A percentile compares a stretch with the other conserved stretches of the same genome.
phyloP scores from a whole-genome alignment of 2,888 invertebrate genomes.

The Blastobasis adustella region DNA sequence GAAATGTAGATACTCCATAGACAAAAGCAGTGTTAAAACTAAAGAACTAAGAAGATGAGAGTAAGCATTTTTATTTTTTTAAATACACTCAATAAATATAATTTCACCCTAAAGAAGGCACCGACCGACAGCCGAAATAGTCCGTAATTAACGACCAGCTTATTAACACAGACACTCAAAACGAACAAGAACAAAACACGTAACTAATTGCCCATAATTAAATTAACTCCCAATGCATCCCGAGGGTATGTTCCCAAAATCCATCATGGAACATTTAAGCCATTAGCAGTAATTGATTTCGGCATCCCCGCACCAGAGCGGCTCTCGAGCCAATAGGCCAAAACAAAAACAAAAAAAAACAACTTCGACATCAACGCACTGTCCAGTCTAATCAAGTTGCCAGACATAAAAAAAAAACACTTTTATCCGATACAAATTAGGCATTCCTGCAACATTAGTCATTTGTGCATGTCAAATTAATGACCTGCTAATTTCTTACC shows the following conservation, averaged over 20 bases:
- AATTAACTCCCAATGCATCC: slow-evolving; percentile 50
- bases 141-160: background rate
- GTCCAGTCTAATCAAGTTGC: slow-evolving; percentile 32
- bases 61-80: too few species aligned
- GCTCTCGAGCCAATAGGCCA: background rate
- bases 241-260: slow-evolving; percentile 38
- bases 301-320: slow-evolving; percentile 16
- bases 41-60: too few species aligned
- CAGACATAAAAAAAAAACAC: slow-evolving; percentile 20
- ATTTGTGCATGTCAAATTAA: slow-evolving; percentile 25
- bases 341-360: slow-evolving; percentile 29
- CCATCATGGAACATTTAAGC: slow-evolving; percentile 44
- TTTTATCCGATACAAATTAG: slow-evolving; percentile 14
- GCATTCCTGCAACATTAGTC: slow-evolving; percentile 26
- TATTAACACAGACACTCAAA: background rate
- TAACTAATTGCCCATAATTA: slow-evolving; percentile 32
- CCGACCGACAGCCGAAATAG: too few species aligned
- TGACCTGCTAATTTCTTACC: slow-evolving; percentile 68
- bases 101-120: too few species aligned
- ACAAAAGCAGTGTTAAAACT: too few species aligned
- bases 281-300: slow-evolving; percentile 63
- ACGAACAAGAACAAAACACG: background rate
- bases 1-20: too few species aligned
- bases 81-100: too few species aligned
- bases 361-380: slow-evolving; percentile 26